These are phyloP conservation scores for Helicoverpa zea DNA, from an alignment of 1,140 invertebrate genomes.

Conservation along the genomic window DNA sequence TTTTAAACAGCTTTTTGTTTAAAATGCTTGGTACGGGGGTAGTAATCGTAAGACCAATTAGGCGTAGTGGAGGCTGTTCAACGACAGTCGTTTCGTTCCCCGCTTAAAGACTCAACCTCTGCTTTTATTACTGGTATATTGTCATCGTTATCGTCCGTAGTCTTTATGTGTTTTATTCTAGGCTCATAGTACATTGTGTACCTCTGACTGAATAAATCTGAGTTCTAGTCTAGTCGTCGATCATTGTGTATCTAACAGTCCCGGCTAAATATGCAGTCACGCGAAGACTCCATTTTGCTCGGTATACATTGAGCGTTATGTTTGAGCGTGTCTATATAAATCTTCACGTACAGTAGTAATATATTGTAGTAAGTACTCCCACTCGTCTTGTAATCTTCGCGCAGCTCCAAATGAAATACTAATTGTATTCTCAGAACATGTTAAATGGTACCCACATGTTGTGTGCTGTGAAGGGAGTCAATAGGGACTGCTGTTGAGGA, in stretches of 20 bases:
- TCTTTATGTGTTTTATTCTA: conserved; percentile 35
- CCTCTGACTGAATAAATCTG: neutral
- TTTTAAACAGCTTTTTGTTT: conserved; percentile 56
- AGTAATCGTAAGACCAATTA: conserved; percentile 62
- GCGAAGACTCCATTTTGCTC: conserved; percentile 46
- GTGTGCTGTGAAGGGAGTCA: conserved; percentile 54
- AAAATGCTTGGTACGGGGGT: conserved; percentile 44
- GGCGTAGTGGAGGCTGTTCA: conserved; percentile 52
- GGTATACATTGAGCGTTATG: conserved; percentile 14
- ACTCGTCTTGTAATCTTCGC: conserved; percentile 52
- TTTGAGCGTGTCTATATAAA: conserved; percentile 41
- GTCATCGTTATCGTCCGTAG: conserved; percentile 50
- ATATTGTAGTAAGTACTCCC: conserved; percentile 52
- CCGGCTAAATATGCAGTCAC: conserved; percentile 18
- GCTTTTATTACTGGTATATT: conserved; percentile 54
- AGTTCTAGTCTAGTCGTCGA: neutral
- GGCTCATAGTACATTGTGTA: neutral
- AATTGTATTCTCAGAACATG: conserved; percentile 60
- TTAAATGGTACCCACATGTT: conserved; percentile 51
- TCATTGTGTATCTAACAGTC: conserved; percentile 24
- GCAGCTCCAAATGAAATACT: conserved; percentile 62
- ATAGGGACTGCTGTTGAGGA: conserved; percentile 65
- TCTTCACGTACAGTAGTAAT: conserved; percentile 48
- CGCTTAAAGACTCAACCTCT: conserved; percentile 56
- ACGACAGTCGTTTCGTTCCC: conserved; percentile 53